Percentiles rank a stretch among this genome's conserved stretches.
Conservation (phyloP, 2,888 invertebrate genomes). For the Parthenolecanium corni region DNA sequence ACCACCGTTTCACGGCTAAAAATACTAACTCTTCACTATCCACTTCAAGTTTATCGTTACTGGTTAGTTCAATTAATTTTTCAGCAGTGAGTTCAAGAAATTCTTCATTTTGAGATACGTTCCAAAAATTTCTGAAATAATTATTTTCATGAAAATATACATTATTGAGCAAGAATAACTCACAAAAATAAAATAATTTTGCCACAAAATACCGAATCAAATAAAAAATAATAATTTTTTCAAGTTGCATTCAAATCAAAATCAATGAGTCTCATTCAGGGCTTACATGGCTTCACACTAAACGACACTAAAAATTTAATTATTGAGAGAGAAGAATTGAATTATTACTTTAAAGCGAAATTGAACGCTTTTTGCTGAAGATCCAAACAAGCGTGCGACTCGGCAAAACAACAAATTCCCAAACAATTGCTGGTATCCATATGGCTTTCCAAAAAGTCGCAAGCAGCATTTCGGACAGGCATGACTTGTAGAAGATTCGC, state of each 20-base stretch:
- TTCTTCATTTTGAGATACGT: conserved; percentile 39
- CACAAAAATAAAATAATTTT: too few relatives aligned
- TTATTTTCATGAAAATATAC: too few relatives aligned
- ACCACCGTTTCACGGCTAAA: conserved; percentile 41
- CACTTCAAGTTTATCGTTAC: conserved; percentile 41
- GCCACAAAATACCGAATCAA: not conserved
- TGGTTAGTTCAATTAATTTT: conserved; percentile 42
- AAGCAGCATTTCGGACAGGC: conserved; percentile 40
- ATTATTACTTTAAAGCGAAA: conserved; percentile 38
- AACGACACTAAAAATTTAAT: too few relatives aligned
- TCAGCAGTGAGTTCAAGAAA: conserved; percentile 39
- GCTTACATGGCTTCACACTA: too few relatives aligned
- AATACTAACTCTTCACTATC: conserved; percentile 43
- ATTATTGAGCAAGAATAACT: too few relatives aligned
- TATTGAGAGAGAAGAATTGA: too few relatives aligned
- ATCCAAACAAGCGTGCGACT: conserved; percentile 41
- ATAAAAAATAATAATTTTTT: not conserved
- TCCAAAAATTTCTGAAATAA: conserved; percentile 37
- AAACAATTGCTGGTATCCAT: conserved; percentile 43
- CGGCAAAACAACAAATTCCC: conserved; percentile 44
- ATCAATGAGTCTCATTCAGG: too few relatives aligned
- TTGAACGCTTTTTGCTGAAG: conserved; percentile 40
- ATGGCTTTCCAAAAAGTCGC: conserved; percentile 39
- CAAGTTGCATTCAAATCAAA: not conserved
- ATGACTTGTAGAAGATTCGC: conserved; percentile 40